These are phyloP conservation scores for Plotosus lineatus DNA, from an alignment of 2,113 vertebrate genomes.

Conservation along the genomic window DNA sequence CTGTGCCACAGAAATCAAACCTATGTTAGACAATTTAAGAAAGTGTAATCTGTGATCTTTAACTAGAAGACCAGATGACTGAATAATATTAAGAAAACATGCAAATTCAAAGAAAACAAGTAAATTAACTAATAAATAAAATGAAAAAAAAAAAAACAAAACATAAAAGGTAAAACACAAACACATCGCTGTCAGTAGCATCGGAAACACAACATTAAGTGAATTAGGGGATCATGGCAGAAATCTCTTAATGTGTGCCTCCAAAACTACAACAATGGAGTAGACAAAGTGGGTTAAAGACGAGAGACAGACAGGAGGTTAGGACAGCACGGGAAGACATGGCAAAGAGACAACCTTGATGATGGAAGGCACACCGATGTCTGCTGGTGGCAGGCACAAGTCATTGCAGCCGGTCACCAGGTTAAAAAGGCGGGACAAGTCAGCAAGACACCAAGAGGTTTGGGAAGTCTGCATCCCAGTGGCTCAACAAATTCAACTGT, in stretches of 20 bases:
- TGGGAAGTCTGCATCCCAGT: neutral
- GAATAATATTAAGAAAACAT: neutral
- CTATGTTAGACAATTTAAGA: neutral
- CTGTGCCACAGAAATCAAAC: neutral
- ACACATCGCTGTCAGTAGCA: neutral
- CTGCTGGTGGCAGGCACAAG: slow-evolving; percentile 4
- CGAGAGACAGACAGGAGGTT: neutral
- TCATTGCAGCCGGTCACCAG: neutral
- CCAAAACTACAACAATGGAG: neutral
- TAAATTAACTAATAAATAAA: neutral
- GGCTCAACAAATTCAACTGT: neutral
- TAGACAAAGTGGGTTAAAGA: neutral
- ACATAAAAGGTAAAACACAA: neutral
- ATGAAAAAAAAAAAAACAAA: neutral
- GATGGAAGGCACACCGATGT: neutral
- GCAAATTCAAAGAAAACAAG: neutral
- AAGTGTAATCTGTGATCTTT: neutral
- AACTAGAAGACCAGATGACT: neutral
- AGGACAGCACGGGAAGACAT: neutral
- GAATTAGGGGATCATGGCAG: neutral
- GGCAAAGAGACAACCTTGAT: neutral
- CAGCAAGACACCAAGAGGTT: neutral
- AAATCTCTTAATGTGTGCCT: neutral
- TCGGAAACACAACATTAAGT: neutral
- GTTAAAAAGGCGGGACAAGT: neutral